Base-by-base conservation (phyloP, 2,888 invertebrate genomes). In the Druceiella hillmani region DNA sequence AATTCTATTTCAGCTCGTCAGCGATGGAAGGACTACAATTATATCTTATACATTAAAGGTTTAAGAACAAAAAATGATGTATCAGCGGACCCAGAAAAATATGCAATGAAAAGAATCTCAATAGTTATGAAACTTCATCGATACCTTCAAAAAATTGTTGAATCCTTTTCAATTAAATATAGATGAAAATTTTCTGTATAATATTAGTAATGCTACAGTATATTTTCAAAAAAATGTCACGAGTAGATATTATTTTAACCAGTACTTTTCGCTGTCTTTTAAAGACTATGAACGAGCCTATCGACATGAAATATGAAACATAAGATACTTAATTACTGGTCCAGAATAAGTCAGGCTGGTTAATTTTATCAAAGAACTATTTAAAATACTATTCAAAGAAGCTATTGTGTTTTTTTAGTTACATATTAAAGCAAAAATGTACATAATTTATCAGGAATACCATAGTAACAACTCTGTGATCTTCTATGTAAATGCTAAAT, bases 1-100 rank as follows among this genome's bases (percentile, higher is more conserved):
- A 43, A 49, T 38, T 47, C 47, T 4, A 48, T 50, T 27, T 46
- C 43, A 6, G 47, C 48, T 17, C 44, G 48, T 32, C 46, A 48
- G 30, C 40, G 46, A n/a, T 49, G 48, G 48, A 35, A 43, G 50
- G 49, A 46, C 48, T 34, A 41, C 47, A 36, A 40, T 50, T 40
- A 38, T 47, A 37, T 37, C 42, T 37, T 40, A 51, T 31, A 36
- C 47, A 5, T 45, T 29, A 40, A 42, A 15, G 50, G 50, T 22
- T 22, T 50, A n/a, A 20, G 26, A 34, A 44, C 40, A 33, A 28
- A 36, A 24, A 44, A 52, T 33, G 50, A 54, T 41, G 43, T 52
- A 6, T 49, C 50, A 10, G 38, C 35, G 9, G 53, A 55, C 14
- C 41, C 51, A 16, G 41, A 38, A 29, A 13, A 14, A 36, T 26